Evolutionary conservation across 2,797 vertebrate genomes (phyloP).

Genomic region (Manis javanica): DNA sequence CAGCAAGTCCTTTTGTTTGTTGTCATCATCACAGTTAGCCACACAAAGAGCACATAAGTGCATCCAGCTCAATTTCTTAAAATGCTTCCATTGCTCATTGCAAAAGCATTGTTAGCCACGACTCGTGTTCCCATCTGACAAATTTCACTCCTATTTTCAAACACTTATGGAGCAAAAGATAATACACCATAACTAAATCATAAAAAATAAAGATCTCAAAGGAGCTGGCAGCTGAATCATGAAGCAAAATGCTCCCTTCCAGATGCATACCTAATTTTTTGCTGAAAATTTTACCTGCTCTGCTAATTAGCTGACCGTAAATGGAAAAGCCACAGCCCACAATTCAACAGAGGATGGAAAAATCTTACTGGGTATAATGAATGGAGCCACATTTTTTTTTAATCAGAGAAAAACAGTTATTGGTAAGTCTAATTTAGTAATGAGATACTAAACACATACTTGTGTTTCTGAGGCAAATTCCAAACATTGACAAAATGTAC

Average conservation of each 20-base stretch:
- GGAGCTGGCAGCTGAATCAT: background rate
- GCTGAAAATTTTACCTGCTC: constrained; percentile 18
- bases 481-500: background rate
- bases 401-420: background rate
- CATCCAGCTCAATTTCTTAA: background rate
- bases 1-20: constrained; percentile 41
- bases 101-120: background rate
- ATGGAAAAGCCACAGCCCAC: constrained; percentile 19
- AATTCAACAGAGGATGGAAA: background rate
- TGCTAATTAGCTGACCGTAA: background rate
- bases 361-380: background rate
- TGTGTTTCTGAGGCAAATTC: constrained; percentile 2
- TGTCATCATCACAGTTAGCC: constrained; percentile 6
- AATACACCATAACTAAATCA: background rate
- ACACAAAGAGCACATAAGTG: background rate
- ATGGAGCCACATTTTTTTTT: background rate
- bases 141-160: constrained; percentile 37
- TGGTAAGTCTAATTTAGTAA: background rate
- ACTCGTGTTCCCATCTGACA: constrained; percentile 53
- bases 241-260: background rate
- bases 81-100: constrained; percentile 1
- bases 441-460: background rate
- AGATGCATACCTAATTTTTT: background rate
- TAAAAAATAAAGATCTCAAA: background rate
- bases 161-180: constrained; percentile 58